Conservation (phyloP, 1,140 invertebrate genomes). For the Heliconius nattereri region DNA sequence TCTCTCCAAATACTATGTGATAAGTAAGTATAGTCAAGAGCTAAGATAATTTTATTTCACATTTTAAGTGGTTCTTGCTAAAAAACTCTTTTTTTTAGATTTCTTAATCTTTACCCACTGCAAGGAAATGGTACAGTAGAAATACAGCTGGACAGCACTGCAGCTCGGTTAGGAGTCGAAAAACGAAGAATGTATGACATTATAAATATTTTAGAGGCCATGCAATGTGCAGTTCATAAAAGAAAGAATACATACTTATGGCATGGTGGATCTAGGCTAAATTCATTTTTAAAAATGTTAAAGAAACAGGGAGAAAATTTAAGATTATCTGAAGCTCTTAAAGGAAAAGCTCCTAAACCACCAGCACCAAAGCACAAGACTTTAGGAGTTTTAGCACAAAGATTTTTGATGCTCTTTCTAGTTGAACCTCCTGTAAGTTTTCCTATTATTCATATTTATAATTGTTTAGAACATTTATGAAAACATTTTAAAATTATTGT, state of each 20-base stretch:
- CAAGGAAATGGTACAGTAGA: slow-evolving; percentile 71
- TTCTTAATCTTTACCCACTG: slow-evolving; percentile 82
- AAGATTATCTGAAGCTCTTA: slow-evolving; percentile 68
- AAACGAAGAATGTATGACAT: slow-evolving; percentile 89
- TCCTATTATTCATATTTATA: slow-evolving; percentile 20
- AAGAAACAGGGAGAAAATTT: slow-evolving; percentile 75
- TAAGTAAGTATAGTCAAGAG: slow-evolving; percentile 66
- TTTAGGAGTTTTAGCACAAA: slow-evolving; percentile 86
- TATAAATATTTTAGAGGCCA: slow-evolving; percentile 88
- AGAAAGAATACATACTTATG: slow-evolving; percentile 84
- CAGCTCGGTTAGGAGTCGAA: slow-evolving; percentile 82
- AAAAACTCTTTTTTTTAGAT: slow-evolving; percentile 63
- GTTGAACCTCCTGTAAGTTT: slow-evolving; percentile 84
- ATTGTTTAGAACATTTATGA: background rate
- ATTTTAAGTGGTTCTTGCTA: slow-evolving; percentile 4
- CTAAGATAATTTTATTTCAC: background rate
- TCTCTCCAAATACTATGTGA: slow-evolving; percentile 83
- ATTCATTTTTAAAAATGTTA: slow-evolving; percentile 75
- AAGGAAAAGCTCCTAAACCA: slow-evolving; percentile 72
- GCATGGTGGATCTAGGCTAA: slow-evolving; percentile 80
- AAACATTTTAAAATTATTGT: background rate
- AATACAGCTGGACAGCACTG: slow-evolving; percentile 82
- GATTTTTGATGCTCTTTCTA: slow-evolving; percentile 88
- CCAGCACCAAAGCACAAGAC: slow-evolving; percentile 83
- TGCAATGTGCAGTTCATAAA: slow-evolving; percentile 85